Base-by-base conservation (phyloP, 2,113 vertebrate species). In the Seriola quinqueradiata region DNA sequence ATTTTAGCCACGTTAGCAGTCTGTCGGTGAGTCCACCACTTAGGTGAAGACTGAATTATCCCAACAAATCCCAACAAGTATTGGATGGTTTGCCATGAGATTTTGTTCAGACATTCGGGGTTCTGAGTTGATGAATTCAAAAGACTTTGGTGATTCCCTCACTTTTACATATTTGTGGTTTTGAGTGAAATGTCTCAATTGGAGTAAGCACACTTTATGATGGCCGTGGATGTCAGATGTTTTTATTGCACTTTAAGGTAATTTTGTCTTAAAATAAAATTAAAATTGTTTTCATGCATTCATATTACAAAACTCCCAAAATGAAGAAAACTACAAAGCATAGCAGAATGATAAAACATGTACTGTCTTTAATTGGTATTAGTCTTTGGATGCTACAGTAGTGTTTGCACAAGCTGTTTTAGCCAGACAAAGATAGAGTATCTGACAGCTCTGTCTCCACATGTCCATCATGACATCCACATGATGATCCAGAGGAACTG, bases 401-500 rank as follows among this genome's bases (percentile, higher is more conserved):
- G n/a, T 34, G 55, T 57, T 72, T 73, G 5, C 50, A 66, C 28
- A 19, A 61, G 28, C 55, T 69, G 2, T 48, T 69, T 9, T 8
- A 17, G n/a, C 4, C n/a, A 68, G 40, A 54, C 13, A 21, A 69
- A 71, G 42, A 74, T 40, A 63, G 4, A 60, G 21, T 17, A 1
- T 82, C 58, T 77, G 40, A 74, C 28, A 65, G 58, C 9, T 70
- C 46, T 78, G 57, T 68, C 5, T 65, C 21, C 5, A 69, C 25
- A 58, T 38, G 23, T 70, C 64, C 32, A 61, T 42, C 67, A 69
- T 36, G 36, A 42, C 40, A 42, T 54, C n/a, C 44, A 64, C 10
- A 14, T 63, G 21, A 58, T 42, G 66, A 76, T 13, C 48, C 14
- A 75, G n/a, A 63, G 54, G 78, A 87, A 82, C 46, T 83, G 87